Conservation (phyloP, 30 jellyfish, hydroid and myxozoan genomes). For the Cassiopea xamachana region DNA sequence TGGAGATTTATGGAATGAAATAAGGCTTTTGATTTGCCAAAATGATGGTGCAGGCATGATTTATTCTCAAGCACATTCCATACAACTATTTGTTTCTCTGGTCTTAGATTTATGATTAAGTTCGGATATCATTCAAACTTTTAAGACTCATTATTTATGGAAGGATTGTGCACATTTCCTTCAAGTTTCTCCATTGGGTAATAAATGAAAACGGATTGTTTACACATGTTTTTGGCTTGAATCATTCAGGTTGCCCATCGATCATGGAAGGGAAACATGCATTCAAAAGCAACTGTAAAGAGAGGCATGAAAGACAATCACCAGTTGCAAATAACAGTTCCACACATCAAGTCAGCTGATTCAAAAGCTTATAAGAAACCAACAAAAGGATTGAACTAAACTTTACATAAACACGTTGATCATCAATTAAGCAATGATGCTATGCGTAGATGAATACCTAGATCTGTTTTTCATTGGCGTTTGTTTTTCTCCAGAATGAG, state of each 20-base stretch:
- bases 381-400: background rate
- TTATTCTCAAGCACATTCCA: no score
- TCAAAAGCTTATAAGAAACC: constrained; percentile 51
- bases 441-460: background rate
- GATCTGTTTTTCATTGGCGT: no score
- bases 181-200: background rate
- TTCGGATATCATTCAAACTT: no score
- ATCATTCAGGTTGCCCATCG: constrained; percentile 92
- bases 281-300: constrained; percentile 85
- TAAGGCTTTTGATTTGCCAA: no score
- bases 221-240: background rate
- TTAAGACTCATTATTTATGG: no score
- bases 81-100: no score
- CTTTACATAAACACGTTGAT: background rate
- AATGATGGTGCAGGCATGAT: no score
- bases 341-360: constrained; percentile 72
- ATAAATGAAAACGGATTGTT: no score
- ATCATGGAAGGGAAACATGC: constrained; percentile 93
- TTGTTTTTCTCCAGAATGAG: no score
- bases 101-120: no score
- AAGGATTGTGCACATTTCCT: no score
- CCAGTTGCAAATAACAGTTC: constrained; percentile 74
- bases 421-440: background rate
- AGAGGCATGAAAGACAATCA: constrained; percentile 88
- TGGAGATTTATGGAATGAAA: no score